These are phyloP conservation scores for Sarcophaga caerulescens DNA, from an alignment of 2,888 invertebrate species.

Conservation along the genomic window DNA sequence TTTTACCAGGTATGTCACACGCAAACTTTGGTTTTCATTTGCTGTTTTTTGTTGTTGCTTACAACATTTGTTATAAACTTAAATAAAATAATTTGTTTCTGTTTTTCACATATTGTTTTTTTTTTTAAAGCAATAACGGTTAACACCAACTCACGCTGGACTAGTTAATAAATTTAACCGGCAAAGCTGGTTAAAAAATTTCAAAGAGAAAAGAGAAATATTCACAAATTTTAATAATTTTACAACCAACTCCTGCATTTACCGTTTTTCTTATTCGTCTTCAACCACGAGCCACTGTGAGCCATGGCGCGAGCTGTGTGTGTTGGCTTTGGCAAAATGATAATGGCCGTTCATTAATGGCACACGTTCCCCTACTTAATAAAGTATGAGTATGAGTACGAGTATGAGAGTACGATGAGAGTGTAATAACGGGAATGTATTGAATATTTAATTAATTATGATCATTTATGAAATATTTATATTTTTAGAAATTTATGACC, in stretches of 20 bases:
- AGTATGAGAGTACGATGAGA: background rate
- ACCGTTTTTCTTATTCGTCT: too few relatives aligned
- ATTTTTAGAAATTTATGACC: slow-evolving; percentile 37
- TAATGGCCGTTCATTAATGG: too few relatives aligned
- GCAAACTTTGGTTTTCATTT: slow-evolving; percentile 17
- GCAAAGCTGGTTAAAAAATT: too few relatives aligned
- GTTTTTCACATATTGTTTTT: background rate
- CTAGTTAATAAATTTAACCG: background rate
- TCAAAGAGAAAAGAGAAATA: too few relatives aligned
- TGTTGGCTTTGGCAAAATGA: too few relatives aligned
- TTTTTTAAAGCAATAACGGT: slow-evolving; percentile 32
- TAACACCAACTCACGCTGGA: slow-evolving; percentile 14
- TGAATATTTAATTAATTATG: slow-evolving; percentile 62
- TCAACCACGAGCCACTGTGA: too few relatives aligned
- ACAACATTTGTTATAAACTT: too few relatives aligned
- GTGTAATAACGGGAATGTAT: slow-evolving; percentile 35
- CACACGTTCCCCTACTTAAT: slow-evolving; percentile 43
- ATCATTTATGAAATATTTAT: slow-evolving; percentile 49
- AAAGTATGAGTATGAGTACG: background rate
- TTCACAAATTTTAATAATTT: too few relatives aligned
- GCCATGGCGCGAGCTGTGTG: too few relatives aligned
- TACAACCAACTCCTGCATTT: too few relatives aligned
- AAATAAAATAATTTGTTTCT: background rate
- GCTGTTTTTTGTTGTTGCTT: too few relatives aligned
- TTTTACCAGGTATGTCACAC: slow-evolving; percentile 18